Base-by-base conservation (phyloP, 2,888 invertebrate genomes). In the Auanema freiburgensis region DNA sequence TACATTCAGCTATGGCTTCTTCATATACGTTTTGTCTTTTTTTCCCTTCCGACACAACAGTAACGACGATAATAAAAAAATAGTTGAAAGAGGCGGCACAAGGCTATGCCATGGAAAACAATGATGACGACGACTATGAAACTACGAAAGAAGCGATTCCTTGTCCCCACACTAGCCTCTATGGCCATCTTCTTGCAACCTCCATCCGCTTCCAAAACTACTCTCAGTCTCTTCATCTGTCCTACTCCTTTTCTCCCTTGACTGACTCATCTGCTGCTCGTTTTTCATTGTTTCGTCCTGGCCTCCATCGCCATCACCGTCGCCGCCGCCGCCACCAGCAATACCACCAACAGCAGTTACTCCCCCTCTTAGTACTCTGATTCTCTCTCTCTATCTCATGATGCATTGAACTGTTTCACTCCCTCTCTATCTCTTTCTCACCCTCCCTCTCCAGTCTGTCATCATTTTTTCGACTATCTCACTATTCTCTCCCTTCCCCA, bases 401-500 rank as follows among this genome's bases (percentile, higher is more conserved):
- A 8, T 33, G 33, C 8, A 33, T 33, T 33, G 33, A 33, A 33
- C 33, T 33, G 33, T 33, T 33, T 33, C 8, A 33, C 33, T 33
- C 33, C 8, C 33, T 33, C 33, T 33, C 33, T 33, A 33, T 33
- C 33, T 33, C 33, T 33, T 33, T 33, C 33, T 33, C 33, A 33
- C 8, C 33, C 33, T 33, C 4, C 33, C 33, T 33, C 33, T 33
- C 8, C 33, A 33, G 33, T 10, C 61, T 56, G 46, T n/a, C 46
- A 46, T 18, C 18, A 46, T 46, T 18, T 18, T 16, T 46, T n/a
- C 10, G 18, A 18, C 18, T 46, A 16, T 46, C 50, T 50, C 16
- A 50, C 50, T 50, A 23, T 50, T 46, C 50, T 50, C 50, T 23
- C 50, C 11, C 21, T 50, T 50, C 16, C 50, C 50, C 16, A 46